Base-by-base conservation (phyloP, 1,140 invertebrate species). In the Platyura marginata region DNA sequence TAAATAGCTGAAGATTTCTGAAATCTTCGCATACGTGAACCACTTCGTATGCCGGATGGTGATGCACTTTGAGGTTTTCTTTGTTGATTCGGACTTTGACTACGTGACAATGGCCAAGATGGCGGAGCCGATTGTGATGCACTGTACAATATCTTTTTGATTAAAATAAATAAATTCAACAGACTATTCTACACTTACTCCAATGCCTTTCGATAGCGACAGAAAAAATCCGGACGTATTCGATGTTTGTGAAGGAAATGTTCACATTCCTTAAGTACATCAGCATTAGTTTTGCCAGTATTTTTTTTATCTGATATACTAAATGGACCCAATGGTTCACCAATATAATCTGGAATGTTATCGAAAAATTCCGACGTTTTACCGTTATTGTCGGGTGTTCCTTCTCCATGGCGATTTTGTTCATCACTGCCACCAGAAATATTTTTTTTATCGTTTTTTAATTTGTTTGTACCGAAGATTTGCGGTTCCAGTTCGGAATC, bases 191-290 rank as follows among this genome's bases (percentile, higher is more conserved):
- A 32, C 19, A 43, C 48, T 45, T 40, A 61, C 58, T 56, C 56
- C 41, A 59, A 47, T 21, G 59, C 56, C 45, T 57, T 59, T 40
- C 57, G 59, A 47, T 59, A 67, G 45, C 64, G 64, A 50, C 74
- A 76, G 52, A 77, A 75, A 49, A 77, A 74, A 42, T 76, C 73
- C 0, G 74, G 72, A 34, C 67, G 66, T 54, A 77, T 77, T 44
- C 70, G 62, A 55, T 77, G 61, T n/a, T 66, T 64, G 43, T 67
- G 66, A 4, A 77, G 63, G 51, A 75, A 74, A 44, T 73, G 69
- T 50, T 75, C 71, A 50, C 71, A 76, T 44, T 68, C 64, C n/a
- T 65, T 62, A 44, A 75, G 55, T 25, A 70, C 64, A 23, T 67
- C 64, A 15, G 45, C 68, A 53, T 42, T 69, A 53, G 44, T 66